Percentiles rank a stretch among this genome's conserved stretches.
Evolutionary conservation across 2,888 invertebrate genomes (phyloP).

Genomic region (Drosophila austrosaltans): DNA sequence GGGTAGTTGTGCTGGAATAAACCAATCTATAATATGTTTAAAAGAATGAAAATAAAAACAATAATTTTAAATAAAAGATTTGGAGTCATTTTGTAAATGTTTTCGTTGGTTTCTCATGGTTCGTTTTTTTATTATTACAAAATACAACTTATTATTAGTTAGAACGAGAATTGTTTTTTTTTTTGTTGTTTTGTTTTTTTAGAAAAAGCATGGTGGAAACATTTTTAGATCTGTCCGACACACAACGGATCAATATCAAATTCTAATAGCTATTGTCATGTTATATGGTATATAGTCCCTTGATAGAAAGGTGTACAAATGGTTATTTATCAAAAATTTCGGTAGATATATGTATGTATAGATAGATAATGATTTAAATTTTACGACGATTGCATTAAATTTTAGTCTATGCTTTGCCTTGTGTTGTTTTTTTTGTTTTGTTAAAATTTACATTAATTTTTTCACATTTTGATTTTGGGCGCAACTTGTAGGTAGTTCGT

Average conservation of each 20-base stretch:
- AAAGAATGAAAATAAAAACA: conserved; percentile 17
- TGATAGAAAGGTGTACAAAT: conserved; percentile 30
- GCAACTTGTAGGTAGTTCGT: conserved; percentile 68
- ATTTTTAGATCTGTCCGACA: not conserved
- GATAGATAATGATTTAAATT: conserved; percentile 49
- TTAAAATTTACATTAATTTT: conserved; percentile 64
- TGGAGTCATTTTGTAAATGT: conserved; percentile 45
- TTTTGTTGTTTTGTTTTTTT: conserved; percentile 22
- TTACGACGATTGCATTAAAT: conserved; percentile 49
- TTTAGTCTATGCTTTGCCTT: conserved; percentile 63
- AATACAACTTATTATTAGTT: conserved; percentile 72
- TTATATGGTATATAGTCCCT: conserved; percentile 25
- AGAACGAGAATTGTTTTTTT: conserved; percentile 58
- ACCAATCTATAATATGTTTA: conserved; percentile 19
- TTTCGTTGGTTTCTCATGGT: conserved; percentile 58
- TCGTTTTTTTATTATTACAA: conserved; percentile 64
- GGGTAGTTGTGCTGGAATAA: conserved; percentile 18
- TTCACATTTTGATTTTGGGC: conserved; percentile 52
- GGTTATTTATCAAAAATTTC: conserved; percentile 49
- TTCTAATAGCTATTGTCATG: conserved; percentile 69
- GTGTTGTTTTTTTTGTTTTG: conserved; percentile 69
- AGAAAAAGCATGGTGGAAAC: conserved; percentile 31
- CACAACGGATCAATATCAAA: conserved; percentile 27
- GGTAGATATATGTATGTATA: conserved; percentile 37
- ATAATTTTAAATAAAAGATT: conserved; percentile 33